Conservation (phyloP, 37 sponge, comb jelly and placozoan species). For the Spongilla lacustris region DNA sequence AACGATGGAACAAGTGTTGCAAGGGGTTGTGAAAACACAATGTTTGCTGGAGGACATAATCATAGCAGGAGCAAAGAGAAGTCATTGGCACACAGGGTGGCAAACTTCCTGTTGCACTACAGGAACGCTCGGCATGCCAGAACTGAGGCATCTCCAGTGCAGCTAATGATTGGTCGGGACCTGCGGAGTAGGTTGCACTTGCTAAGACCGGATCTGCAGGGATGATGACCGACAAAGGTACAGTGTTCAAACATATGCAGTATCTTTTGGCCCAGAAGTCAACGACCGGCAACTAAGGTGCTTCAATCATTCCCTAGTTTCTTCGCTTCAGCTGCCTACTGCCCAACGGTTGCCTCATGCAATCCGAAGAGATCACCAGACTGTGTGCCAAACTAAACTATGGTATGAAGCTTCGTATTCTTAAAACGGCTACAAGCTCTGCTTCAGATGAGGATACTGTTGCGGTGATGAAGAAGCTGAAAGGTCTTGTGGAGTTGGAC, state of each 20-base stretch:
- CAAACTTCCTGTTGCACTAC: conserved; percentile 17
- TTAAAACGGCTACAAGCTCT: neutral
- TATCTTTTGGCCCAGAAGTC: too few species aligned
- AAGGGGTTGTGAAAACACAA: conserved; percentile 1
- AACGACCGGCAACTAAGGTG: too few species aligned
- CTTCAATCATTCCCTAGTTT: too few species aligned
- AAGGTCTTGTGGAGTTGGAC: neutral
- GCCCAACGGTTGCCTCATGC: neutral
- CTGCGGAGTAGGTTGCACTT: conserved; percentile 9
- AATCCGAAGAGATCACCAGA: neutral
- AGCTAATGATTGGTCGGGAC: conserved; percentile 6
- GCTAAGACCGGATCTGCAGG: neutral
- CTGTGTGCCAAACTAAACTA: neutral
- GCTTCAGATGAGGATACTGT: neutral
- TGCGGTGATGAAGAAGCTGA: neutral
- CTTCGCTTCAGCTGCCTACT: neutral
- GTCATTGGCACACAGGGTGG: neutral
- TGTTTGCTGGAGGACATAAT: conserved; percentile 27
- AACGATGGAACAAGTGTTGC: conserved; percentile 8
- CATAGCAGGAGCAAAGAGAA: conserved; percentile 2
- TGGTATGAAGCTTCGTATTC: neutral
- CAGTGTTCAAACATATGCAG: too few species aligned
- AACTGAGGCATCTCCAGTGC: conserved; percentile 2
- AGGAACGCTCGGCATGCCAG: conserved; percentile 32
- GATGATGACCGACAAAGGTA: too few species aligned